These are phyloP conservation scores for Tigriopus japonicus DNA, from an alignment of 1,140 invertebrate genomes.

Conservation along the genomic window DNA sequence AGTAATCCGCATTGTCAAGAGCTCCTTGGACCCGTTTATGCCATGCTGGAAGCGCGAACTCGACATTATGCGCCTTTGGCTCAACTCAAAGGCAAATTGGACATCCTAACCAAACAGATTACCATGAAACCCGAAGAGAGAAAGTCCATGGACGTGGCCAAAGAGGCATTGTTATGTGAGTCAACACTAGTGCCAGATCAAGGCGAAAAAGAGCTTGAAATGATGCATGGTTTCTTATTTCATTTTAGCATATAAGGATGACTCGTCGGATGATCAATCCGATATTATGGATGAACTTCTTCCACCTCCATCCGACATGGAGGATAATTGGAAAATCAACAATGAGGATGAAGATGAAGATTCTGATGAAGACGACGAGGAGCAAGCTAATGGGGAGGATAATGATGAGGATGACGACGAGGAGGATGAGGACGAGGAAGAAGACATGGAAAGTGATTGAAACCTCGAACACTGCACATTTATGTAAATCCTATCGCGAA, in stretches of 20 bases:
- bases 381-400: neutral
- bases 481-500: too few relatives aligned
- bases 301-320: conserved; percentile 1
- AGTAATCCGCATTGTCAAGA: neutral
- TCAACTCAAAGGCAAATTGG: conserved; percentile 2
- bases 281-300: conserved; percentile 3
- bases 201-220: neutral
- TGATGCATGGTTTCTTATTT: neutral
- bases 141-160: neutral
- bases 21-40: neutral
- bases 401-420: neutral
- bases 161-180: conserved; percentile 2
- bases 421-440: neutral
- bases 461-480: too few relatives aligned
- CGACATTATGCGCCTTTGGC: neutral
- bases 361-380: neutral
- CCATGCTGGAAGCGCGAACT: conserved; percentile 8
- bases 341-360: conserved; percentile 1
- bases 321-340: neutral
- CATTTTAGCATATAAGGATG: conserved; percentile 1
- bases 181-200: neutral
- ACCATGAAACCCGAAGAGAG: neutral
- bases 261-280: neutral
- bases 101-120: neutral
- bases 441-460: neutral